Base-by-base conservation (phyloP, 1,140 invertebrate species). In the Leptinotarsa texana region DNA sequence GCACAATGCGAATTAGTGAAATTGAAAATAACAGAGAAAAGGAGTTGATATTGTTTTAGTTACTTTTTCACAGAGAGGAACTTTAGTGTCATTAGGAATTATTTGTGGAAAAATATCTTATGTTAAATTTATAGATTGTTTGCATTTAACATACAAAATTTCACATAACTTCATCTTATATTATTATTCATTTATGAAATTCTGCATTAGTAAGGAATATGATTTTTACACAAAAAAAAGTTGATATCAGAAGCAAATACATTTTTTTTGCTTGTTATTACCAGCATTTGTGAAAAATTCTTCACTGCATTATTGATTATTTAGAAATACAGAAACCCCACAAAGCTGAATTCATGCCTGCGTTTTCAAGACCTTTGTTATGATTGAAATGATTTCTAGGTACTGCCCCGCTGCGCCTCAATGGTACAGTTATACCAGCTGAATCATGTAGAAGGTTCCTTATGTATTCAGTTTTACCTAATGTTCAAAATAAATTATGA, bases 401-500 rank as follows among this genome's bases (percentile, higher is more conserved):
- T 2, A 78, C 76, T 1, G 81, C 78, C 13, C 79, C 82, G 51
- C 75, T 84, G 15, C 74, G 73, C 63, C 84, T 79, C 51, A 85
- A 73, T 17, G 84, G 84, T 66, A 82, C 83, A n/a, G 84, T 85
- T 21, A 85, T 85, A 71, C 82, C 84, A 33, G 84, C 84, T 1
- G 82, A 83, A 71, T 85, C 84, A 73, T 85, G 84, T 13, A 85
- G 77, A 51, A 85, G 75, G 75, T 85, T 85, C 69, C 83, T 76
- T 63, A 85, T 85, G 71, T 85, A 85, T 78, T 85, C 84, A 3
- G 84, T 85, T 78, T 85, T 84, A 72, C 82, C 82, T 83, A 77
- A 33, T 13, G n/a, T 33, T 51, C 24, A 27, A 57, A 72, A 72
- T 61, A 13, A 72, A 72, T 17, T 11, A 42, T 42, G 33, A 42